Conservation (phyloP, 2,113 vertebrate genomes). For the Lutjanus erythropterus region DNA sequence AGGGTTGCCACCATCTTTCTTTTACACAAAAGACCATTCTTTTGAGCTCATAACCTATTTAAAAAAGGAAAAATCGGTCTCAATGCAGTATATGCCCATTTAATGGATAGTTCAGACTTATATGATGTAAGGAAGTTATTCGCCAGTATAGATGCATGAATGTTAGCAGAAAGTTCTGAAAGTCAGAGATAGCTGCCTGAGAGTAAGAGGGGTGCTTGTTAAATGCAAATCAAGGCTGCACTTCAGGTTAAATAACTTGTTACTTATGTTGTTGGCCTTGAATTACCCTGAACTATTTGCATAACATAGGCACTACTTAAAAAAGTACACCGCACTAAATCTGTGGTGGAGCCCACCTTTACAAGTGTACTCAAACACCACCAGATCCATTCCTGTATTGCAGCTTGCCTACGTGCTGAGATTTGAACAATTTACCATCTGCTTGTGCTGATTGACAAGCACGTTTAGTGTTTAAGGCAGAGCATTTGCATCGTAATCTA, state of each 20-base stretch:
- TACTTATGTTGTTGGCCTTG: neutral
- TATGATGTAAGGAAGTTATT: neutral
- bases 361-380: neutral
- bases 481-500: neutral
- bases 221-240: neutral
- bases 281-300: constrained; percentile 2
- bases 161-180: neutral
- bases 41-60: neutral
- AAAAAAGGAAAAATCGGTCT: neutral
- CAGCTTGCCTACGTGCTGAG: neutral
- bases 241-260: neutral
- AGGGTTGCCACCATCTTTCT: neutral
- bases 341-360: neutral
- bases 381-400: neutral
- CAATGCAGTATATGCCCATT: neutral
- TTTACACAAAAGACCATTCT: neutral
- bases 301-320: neutral
- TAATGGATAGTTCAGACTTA: neutral
- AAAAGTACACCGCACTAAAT: neutral
- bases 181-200: neutral
- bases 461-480: neutral
- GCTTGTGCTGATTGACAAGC: no score
- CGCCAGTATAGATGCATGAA: neutral
- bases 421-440: neutral
- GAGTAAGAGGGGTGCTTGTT: neutral